Base-by-base conservation (phyloP, 2,113 vertebrate species). In the Misgurnus anguillicaudatus region DNA sequence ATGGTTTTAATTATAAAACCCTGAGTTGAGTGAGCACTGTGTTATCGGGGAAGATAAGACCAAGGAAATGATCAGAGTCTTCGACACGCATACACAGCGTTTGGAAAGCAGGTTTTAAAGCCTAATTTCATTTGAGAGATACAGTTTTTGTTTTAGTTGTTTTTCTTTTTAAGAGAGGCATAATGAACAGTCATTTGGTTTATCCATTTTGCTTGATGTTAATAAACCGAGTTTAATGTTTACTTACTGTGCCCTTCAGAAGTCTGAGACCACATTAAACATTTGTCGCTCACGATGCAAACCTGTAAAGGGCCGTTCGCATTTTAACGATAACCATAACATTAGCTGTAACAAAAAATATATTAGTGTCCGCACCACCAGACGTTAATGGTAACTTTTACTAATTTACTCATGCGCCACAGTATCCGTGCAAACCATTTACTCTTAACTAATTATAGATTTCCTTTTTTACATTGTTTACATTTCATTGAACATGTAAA, bases 1-100 rank as follows among this genome's bases (percentile, higher is more conserved):
- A 81, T 74, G 79, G 80, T 81, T 81, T 83, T 81, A 81, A 81
- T 84, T 84, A 84, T 84, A 64, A 84, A 78, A 61, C 63, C 78
- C 62, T 63, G 74, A 84, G 75, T 68, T 78, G 77, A 74, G 68
- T 74, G 75, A 65, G 48, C 21, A 51, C 74, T 77, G 42, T 61
- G 75, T 76, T 83, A 67, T 66, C 62, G 39, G 65, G n/a, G 6
- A 48, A 68, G 10, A 80, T 77, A 57, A 63, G 62, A 60, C 70
- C 16, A 61, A 41, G 24, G 41, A 38, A 65, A 65, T 36, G 47
- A 72, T 64, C 53, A 41, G 42, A 13, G 21, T 77, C n/a, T n/a
- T n/a, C 51, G 70, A 77, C 67, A 24, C 45, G 16, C 41, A 53
- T 24, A 60, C 55, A 66, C 11, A 17, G n/a, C n/a, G 9, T 58